These are phyloP conservation scores for Contarinia nasturtii DNA, from an alignment of 1,140 invertebrate species.

Conservation along the genomic window DNA sequence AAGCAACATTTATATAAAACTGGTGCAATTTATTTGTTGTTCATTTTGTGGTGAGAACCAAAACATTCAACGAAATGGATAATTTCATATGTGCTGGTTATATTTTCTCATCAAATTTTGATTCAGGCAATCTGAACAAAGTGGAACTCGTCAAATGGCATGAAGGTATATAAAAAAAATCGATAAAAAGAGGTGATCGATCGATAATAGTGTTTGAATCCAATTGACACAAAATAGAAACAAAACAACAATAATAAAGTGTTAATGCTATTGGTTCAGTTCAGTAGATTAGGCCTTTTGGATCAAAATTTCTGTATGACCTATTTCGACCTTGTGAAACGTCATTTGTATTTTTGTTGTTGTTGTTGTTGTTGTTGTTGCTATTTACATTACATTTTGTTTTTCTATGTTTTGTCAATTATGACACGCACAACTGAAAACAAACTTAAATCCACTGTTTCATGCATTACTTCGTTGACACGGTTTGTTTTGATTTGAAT, in stretches of 20 bases:
- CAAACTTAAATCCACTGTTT: background rate
- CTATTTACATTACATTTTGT: too few species aligned
- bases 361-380: slow-evolving; percentile 7
- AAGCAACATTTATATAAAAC: background rate
- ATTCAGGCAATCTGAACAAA: slow-evolving; percentile 67
- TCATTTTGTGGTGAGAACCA: background rate
- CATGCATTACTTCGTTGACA: background rate
- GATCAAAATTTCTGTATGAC: background rate
- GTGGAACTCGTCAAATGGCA: slow-evolving; percentile 42
- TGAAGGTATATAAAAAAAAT: slow-evolving; percentile 14
- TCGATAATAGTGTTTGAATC: background rate
- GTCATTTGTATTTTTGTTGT: background rate
- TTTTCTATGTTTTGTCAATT: too few species aligned
- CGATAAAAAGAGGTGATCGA: background rate
- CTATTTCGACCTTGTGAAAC: slow-evolving; percentile 1
- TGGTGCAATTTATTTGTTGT: background rate
- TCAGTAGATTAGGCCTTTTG: background rate
- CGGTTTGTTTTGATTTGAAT: slow-evolving; percentile 7
- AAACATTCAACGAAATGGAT: background rate
- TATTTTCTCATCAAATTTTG: slow-evolving; percentile 61
- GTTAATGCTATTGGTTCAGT: background rate
- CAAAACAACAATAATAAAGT: background rate
- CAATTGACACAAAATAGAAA: background rate
- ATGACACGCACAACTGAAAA: slow-evolving; percentile 1
- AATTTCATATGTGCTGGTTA: slow-evolving; percentile 34